phyloP scores from a whole-genome alignment of 1,140 invertebrate species.

The Drosophila kikkawai region DNA sequence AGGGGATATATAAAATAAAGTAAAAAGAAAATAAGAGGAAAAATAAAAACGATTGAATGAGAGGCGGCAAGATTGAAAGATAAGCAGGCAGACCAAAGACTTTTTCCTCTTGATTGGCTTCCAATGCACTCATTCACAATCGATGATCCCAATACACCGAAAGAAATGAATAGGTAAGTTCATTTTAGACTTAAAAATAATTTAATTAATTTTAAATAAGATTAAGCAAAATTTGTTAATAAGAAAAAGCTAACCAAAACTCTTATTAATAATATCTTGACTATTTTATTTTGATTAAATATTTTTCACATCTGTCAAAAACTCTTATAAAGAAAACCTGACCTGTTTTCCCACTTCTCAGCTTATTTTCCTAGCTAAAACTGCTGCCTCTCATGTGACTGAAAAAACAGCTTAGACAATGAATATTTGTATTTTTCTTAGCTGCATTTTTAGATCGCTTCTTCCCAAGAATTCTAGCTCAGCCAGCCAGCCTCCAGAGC shows the following conservation, averaged over 20 bases:
- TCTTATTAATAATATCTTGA: too few relatives aligned
- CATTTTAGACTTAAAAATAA: not conserved
- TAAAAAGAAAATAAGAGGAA: not conserved
- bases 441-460: slow-evolving; percentile 11
- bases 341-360: not conserved
- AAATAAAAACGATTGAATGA: slow-evolving; percentile 17
- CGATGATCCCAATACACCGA: slow-evolving; percentile 8
- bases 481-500: slow-evolving; percentile 16
- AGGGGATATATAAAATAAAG: slow-evolving; percentile 22
- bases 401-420: slow-evolving; percentile 31
- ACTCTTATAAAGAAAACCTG: too few relatives aligned
- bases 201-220: not conserved
- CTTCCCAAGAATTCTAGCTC: slow-evolving; percentile 56
- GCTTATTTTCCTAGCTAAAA: slow-evolving; percentile 1
- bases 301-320: too few relatives aligned
- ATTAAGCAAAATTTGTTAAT: too few relatives aligned
- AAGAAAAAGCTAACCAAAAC: too few relatives aligned
- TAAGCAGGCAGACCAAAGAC: slow-evolving; percentile 40
- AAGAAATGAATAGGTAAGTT: not conserved
- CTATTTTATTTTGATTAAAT: too few relatives aligned
- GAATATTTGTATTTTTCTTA: slow-evolving; percentile 47
- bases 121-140: slow-evolving; percentile 48
- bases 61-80: slow-evolving; percentile 41
- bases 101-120: slow-evolving; percentile 44
- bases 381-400: slow-evolving; percentile 40